phyloP scores from a whole-genome alignment of 2,797 vertebrate species.

The Taeniopygia guttata region DNA sequence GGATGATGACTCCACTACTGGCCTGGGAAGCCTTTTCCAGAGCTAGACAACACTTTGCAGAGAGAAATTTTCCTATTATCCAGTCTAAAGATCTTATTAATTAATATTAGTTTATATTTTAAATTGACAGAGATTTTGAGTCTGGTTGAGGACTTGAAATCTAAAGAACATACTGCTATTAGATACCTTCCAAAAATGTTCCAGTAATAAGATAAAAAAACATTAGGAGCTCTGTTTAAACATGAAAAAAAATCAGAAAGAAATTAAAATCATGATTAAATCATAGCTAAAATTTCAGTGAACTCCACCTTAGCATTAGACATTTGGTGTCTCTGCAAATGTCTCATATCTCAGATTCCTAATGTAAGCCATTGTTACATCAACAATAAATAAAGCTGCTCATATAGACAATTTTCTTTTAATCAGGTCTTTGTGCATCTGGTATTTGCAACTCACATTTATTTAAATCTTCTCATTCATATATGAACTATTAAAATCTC shows the following conservation, averaged over 20 bases:
- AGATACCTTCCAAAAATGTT: background rate
- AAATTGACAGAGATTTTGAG: background rate
- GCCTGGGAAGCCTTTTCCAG: background rate
- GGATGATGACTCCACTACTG: background rate
- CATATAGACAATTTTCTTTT: background rate
- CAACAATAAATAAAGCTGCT: background rate
- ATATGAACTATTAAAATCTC: background rate
- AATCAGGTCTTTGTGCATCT: slow-evolving; percentile 2
- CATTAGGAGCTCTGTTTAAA: background rate
- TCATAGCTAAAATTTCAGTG: background rate
- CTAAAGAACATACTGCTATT: background rate
- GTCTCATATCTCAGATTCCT: background rate
- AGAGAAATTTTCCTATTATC: background rate
- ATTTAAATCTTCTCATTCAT: background rate
- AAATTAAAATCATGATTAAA: background rate
- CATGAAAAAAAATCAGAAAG: background rate
- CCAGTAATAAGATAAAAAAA: background rate
- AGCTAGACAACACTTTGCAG: background rate
- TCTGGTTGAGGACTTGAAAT: background rate
- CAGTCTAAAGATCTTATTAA: background rate
- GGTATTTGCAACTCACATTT: background rate
- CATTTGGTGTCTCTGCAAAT: background rate
- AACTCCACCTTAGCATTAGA: background rate
- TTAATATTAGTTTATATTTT: background rate
- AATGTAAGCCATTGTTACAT: background rate